Base-by-base conservation (phyloP, 2,797 vertebrate species). In the Hipposideros larvatus region DNA sequence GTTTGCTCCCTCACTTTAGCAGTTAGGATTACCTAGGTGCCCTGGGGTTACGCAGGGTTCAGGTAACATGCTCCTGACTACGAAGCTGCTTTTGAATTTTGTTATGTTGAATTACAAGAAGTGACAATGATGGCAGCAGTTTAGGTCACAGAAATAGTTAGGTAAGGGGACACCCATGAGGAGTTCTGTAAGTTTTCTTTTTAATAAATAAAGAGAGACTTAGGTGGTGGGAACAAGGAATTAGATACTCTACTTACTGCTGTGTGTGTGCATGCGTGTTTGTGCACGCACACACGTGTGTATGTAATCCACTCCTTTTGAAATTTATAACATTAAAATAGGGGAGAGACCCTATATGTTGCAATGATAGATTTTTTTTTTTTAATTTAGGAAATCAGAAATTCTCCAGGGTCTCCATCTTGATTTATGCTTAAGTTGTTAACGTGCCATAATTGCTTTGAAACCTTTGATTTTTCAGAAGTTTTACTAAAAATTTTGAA, bases 371-470 rank as follows among this genome's bases (percentile, higher is more conserved):
- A 96, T 98, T 97, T 96, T 73, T 92, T 96, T 98, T 97, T 96
- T 73, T 93, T 79, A 55, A 95, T 87, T 96, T 96, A 66, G 83
- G 61, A 79, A 90, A 94, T 97, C 61, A 95, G 10, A 97, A 96
- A 59, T 75, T 96, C 93, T 96, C 82, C 63, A 94, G 92, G 51
- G 90, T 98, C 87, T 97, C 91, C 92, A 77, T 97, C 96, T 90
- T 95, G 94, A 59, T 46, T 95, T 95, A 97, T 94, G 96, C 94
- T 94, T 97, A 90, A 96, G 95, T 94, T 0, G 7, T 97, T 97
- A 95, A 95, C 22, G 98, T 98, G 98, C 98, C 98, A 97, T 97
- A 94, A 97, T 98, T 98, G 96, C 95, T 98, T 98, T 98, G 96
- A 95, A 77, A 92, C 95, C 96, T 97, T 93, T 93, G 93, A 87